Percentiles rank a stretch among this genome's conserved stretches.
Evolutionary conservation across 1,140 invertebrate species (phyloP).

Genomic region (Coenobita brevimanus): DNA sequence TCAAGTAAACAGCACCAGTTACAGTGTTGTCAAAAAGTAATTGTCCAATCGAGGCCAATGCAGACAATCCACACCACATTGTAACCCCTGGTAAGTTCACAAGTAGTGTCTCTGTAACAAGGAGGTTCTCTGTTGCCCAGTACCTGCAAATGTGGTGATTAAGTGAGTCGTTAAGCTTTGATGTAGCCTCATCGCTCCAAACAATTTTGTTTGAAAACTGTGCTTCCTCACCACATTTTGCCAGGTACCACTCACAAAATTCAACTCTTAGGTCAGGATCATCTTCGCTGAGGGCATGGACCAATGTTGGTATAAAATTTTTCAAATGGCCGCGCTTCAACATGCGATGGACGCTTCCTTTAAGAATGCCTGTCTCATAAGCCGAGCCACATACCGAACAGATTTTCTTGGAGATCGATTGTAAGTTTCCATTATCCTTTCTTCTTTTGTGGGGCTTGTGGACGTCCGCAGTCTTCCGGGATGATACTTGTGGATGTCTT

Average conservation of each 20-base stretch:
- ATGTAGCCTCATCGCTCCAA: conserved; percentile 55
- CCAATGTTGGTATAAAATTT: conserved; percentile 57
- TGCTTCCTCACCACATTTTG: conserved; percentile 31
- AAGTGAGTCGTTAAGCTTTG: conserved; percentile 59
- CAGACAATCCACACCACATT: background rate
- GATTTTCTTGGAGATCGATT: conserved; percentile 53
- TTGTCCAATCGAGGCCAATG: background rate
- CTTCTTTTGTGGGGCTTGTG: conserved; percentile 37
- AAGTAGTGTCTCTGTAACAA: conserved; percentile 22
- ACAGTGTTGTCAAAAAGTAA: conserved; percentile 19
- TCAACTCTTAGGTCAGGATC: conserved; percentile 46
- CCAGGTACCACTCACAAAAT: conserved; percentile 65
- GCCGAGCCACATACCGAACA: conserved; percentile 14
- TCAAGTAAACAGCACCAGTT: conserved; percentile 11
- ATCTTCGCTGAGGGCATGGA: conserved; percentile 61
- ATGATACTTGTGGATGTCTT: background rate
- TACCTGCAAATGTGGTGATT: conserved; percentile 40
- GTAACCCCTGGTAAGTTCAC: too few species aligned
- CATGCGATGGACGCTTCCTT: conserved; percentile 33
- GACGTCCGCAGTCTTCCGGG: conserved; percentile 34
- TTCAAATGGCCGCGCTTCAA: conserved; percentile 51
- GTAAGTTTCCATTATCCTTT: conserved; percentile 30
- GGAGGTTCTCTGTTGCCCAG: conserved; percentile 39
- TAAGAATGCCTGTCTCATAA: conserved; percentile 57
- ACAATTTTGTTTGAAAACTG: conserved; percentile 56